Percentiles rank a stretch among this genome's conserved stretches.
These are phyloP conservation scores for Siniperca chuatsi DNA, from an alignment of 2,113 vertebrate genomes.

Conservation along the genomic window DNA sequence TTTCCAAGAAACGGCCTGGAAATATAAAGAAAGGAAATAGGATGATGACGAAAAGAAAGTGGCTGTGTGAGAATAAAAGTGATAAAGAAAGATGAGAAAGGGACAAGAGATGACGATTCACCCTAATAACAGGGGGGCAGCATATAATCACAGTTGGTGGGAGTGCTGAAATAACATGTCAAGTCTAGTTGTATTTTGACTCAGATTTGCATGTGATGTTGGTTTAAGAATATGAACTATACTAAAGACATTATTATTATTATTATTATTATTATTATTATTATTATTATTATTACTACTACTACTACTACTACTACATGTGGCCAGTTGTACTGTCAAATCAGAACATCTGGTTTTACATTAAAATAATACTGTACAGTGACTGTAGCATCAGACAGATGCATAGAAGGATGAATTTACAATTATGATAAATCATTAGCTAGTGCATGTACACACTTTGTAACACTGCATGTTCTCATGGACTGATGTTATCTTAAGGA, in stretches of 20 bases:
- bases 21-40: conserved; percentile 32
- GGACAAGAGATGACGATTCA: background rate
- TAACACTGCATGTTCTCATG: background rate
- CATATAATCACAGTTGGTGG: background rate
- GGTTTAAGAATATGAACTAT: background rate
- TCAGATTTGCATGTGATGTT: background rate
- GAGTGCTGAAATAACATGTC: background rate
- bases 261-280: too few species aligned
- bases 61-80: background rate
- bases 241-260: too few species aligned
- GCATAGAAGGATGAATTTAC: background rate
- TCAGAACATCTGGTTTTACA: background rate
- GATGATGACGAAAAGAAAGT: background rate
- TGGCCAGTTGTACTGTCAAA: background rate
- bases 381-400: too few species aligned
- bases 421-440: background rate
- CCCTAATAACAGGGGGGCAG: background rate
- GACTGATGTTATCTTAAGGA: background rate
- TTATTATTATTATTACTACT: too few species aligned
- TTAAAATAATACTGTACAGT: too few species aligned
- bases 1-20: conserved; percentile 17
- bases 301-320: too few species aligned
- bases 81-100: background rate
- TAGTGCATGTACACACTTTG: background rate
- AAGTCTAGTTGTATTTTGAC: background rate